These are phyloP conservation scores for Cryptocephalus moraei DNA, from an alignment of 2,888 invertebrate species.

Conservation along the genomic window DNA sequence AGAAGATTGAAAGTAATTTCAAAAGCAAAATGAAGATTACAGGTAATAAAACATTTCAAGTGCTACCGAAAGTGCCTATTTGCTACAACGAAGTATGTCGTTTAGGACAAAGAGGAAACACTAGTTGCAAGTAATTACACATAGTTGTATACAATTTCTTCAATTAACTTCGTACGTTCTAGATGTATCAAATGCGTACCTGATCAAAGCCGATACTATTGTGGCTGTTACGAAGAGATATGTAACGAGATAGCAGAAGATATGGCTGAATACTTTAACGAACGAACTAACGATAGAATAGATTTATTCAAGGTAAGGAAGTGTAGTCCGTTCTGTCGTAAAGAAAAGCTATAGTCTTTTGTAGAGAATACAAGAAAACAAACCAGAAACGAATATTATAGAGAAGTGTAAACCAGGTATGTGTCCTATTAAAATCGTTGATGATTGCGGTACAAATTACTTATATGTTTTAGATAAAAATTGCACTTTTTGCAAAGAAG, in stretches of 20 bases:
- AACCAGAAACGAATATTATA: not conserved
- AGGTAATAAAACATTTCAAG: too few relatives aligned
- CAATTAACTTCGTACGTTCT: conserved; percentile 3
- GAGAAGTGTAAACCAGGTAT: not conserved
- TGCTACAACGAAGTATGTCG: too few relatives aligned
- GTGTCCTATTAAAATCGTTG: not conserved
- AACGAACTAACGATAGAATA: conserved; percentile 2
- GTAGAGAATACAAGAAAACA: not conserved
- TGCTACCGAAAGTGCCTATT: too few relatives aligned
- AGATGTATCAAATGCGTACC: conserved; percentile 17
- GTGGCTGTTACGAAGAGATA: conserved; percentile 21
- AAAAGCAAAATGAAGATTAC: too few relatives aligned
- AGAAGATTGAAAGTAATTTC: too few relatives aligned
- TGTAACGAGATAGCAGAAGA: conserved; percentile 16
- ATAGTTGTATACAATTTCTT: too few relatives aligned
- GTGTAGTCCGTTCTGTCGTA: not conserved
- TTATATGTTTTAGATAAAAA: conserved; percentile 3
- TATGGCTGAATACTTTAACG: conserved; percentile 4
- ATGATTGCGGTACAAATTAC: conserved; percentile 1
- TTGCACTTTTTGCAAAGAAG: conserved; percentile 17
- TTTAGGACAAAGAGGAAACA: too few relatives aligned
- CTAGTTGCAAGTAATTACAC: too few relatives aligned
- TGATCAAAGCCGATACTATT: conserved; percentile 18
- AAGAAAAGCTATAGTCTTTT: not conserved
- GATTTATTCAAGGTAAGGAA: conserved; percentile 5